phyloP scores from a whole-genome alignment of 2,888 invertebrate species.

The Empis stercorea region DNA sequence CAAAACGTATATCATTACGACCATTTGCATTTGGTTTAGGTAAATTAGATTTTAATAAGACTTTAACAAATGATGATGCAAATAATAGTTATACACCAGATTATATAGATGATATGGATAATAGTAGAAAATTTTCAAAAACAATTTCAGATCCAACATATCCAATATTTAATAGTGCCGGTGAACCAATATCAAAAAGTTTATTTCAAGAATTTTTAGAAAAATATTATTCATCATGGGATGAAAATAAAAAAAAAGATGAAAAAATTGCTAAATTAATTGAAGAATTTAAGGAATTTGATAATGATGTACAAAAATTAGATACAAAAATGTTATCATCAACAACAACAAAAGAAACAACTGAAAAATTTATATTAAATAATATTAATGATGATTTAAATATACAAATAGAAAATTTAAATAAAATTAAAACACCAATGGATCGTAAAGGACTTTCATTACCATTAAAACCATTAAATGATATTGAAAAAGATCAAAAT shows the following conservation, averaged over 20 bases:
- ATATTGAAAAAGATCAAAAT: conserved; percentile 15
- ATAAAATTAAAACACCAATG: conserved; percentile 18
- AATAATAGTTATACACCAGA: conserved; percentile 7
- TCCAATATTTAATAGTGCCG: conserved; percentile 63
- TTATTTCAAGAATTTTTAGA: conserved; percentile 57
- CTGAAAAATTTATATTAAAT: conserved; percentile 20
- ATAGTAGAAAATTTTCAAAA: conserved; percentile 41
- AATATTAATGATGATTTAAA: conserved; percentile 8
- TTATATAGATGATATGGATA: conserved; percentile 25
- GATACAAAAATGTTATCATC: conserved; percentile 34
- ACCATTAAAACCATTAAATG: conserved; percentile 54
- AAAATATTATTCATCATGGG: conserved; percentile 45
- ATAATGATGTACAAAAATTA: conserved; percentile 35
- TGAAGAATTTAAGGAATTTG: conserved; percentile 25
- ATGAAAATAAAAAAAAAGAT: conserved; percentile 24
- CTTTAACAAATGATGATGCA: conserved; percentile 16
- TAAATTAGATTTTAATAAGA: conserved; percentile 29
- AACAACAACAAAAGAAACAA: conserved; percentile 33
- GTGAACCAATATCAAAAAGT: conserved; percentile 57
- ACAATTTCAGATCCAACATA: conserved; percentile 69
- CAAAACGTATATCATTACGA: conserved; percentile 44
- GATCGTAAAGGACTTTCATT: conserved; percentile 43
- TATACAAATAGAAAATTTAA: conserved; percentile 1
- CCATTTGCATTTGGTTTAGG: conserved; percentile 39
- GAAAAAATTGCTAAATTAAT: conserved; percentile 23